Evolutionary conservation across 2,113 vertebrate species (phyloP).

Genomic region (Hippocampus barbouri): DNA sequence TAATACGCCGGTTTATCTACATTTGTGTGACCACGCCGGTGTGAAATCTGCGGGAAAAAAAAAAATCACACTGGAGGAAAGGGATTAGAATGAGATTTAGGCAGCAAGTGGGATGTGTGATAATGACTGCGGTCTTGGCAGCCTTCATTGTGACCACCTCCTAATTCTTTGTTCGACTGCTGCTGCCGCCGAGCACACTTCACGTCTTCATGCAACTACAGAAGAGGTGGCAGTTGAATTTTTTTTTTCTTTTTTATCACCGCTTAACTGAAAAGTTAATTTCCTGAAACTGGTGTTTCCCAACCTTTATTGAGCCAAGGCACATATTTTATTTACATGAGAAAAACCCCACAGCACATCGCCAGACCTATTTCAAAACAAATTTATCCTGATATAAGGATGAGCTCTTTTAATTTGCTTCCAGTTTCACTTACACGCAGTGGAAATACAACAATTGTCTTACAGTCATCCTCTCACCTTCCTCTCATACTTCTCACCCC

Average conservation of each 20-base stretch:
- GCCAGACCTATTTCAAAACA: no score
- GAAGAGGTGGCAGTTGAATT: not conserved
- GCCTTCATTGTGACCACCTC: slow-evolving; percentile 30
- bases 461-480: no score
- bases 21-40: slow-evolving; percentile 38
- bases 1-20: slow-evolving; percentile 72
- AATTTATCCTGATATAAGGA: no score
- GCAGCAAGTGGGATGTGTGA: slow-evolving; percentile 38
- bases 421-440: no score
- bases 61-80: slow-evolving; percentile 58
- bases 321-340: not conserved
- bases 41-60: slow-evolving; percentile 54
- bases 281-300: not conserved
- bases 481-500: no score
- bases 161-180: slow-evolving; percentile 28
- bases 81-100: slow-evolving; percentile 67
- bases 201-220: slow-evolving; percentile 19
- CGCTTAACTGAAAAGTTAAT: not conserved
- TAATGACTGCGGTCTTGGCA: slow-evolving; percentile 51
- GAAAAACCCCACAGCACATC: no score
- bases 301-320: not conserved
- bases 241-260: not conserved
- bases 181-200: slow-evolving; percentile 32
- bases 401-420: no score
- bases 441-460: no score